These are phyloP conservation scores for Coenonympha glycerion DNA, from an alignment of 2,888 invertebrate species.

Conservation along the genomic window DNA sequence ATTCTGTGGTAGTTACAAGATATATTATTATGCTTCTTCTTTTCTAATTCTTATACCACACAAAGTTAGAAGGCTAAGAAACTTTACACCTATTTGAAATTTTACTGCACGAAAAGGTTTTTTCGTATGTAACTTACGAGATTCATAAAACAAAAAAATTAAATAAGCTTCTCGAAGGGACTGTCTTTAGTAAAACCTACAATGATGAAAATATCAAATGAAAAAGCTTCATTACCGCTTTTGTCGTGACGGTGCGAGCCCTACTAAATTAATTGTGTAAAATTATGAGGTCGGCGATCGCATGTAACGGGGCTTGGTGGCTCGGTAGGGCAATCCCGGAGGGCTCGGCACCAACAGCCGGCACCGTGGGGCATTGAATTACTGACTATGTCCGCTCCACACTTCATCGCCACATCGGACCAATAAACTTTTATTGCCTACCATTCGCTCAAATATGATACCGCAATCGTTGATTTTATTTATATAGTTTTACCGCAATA, in stretches of 20 bases:
- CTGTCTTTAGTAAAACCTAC: not conserved
- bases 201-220: not conserved
- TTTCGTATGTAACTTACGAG: too few relatives aligned
- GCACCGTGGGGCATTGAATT: conserved; percentile 9
- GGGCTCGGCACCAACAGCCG: conserved; percentile 16
- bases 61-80: too few relatives aligned
- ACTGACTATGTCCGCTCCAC: conserved; percentile 24
- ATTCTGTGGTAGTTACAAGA: too few relatives aligned
- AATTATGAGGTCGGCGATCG: conserved; percentile 24
- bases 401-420: conserved; percentile 21
- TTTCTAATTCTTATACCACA: too few relatives aligned
- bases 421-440: conserved; percentile 21
- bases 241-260: conserved; percentile 3
- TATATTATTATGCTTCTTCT: too few relatives aligned
- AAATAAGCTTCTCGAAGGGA: not conserved
- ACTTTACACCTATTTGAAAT: too few relatives aligned
- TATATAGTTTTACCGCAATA: too few relatives aligned
- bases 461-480: not conserved
- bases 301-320: conserved; percentile 22
- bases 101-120: too few relatives aligned
- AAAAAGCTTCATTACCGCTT: not conserved
- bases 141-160: too few relatives aligned
- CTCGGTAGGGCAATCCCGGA: conserved; percentile 21
- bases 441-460: conserved; percentile 15
- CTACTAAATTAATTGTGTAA: conserved; percentile 13